Evolutionary conservation across 2,888 invertebrate genomes (phyloP), one percentile per base, ranked within the genome.

Genomic region (Pyrrhia umbra): DNA sequence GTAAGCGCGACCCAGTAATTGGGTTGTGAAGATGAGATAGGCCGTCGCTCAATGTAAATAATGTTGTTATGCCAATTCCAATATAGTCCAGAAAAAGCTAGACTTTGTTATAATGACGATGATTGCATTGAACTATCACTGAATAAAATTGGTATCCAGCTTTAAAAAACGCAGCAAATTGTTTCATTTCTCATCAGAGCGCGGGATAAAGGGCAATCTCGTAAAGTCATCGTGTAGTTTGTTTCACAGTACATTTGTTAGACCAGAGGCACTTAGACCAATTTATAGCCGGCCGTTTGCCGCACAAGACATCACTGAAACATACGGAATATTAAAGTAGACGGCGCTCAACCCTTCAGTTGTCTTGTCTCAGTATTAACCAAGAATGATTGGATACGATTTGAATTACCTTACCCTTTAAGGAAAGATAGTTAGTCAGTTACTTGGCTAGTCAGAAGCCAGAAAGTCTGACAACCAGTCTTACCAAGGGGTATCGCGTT

Each of bases 191-290:
- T 46, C 55, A 51, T 51, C 20, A 62, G 23, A 30, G 45, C 23
- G 21, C 9, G 8, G 47, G 15, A 49, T 37, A n/a, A 30, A 15
- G 34, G 23, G 10, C 21, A 13, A 16, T 46, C 37, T 65, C 59
- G 49, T 52, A 47, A 47, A 62, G 71, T 67, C 71, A 66, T 56
- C 39, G 16, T 45, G 50, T 56, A 34, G 74, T 80, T 78, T 75
- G 78, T 84, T 86, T 82, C 81, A 82, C 82, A 79, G 80, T 70
- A 82, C 84, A 84, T 86, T 86, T 83, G 77, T 80, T 78, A 77
- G 78, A 70, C 47, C 60, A 60, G 74, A 77, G 71, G 73, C 81
- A 68, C 81, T 83, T 76, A 75, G 70, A 47, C 58, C 77, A 77
- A 87, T 87, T 85, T 87, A 88, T 86, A 49, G 72, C 58, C 34